phyloP scores from a whole-genome alignment of 2,797 vertebrate genomes.

The Malurus leucopterus region DNA sequence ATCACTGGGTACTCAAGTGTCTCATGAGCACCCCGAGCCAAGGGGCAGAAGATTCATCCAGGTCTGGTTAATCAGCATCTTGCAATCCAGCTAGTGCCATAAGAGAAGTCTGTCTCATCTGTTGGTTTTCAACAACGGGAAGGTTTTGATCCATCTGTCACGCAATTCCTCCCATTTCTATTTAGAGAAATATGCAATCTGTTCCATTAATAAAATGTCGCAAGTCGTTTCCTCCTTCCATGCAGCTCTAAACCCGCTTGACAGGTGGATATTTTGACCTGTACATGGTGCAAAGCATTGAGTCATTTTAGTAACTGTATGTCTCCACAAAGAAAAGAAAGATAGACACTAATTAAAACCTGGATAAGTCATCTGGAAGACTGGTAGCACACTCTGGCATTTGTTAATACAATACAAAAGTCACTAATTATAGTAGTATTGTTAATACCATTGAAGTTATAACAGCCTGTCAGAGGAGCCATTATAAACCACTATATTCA shows the following conservation, averaged over 20 bases:
- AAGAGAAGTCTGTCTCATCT: constrained; percentile 46
- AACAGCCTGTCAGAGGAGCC: constrained; percentile 50
- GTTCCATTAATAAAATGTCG: constrained; percentile 47
- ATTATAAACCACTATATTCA: constrained; percentile 53
- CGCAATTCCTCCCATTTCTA: constrained; percentile 48
- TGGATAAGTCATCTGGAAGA: constrained; percentile 63
- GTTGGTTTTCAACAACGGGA: constrained; percentile 31
- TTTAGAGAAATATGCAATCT: constrained; percentile 56
- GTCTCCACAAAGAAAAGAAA: constrained; percentile 64
- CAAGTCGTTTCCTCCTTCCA: constrained; percentile 29
- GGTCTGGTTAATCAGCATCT: constrained; percentile 30
- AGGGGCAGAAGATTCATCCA: background rate
- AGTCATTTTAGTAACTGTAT: constrained; percentile 56
- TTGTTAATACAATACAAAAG: constrained; percentile 71
- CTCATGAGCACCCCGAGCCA: accelerated
- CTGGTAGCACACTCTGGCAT: constrained; percentile 66
- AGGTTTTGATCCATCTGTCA: constrained; percentile 57
- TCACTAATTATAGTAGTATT: constrained; percentile 68
- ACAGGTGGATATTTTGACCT: constrained; percentile 73
- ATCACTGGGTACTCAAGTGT: background rate
- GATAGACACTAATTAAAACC: constrained; percentile 72
- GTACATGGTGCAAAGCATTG: constrained; percentile 57
- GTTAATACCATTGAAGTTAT: constrained; percentile 47
- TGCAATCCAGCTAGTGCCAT: background rate
- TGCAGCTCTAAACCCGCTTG: constrained; percentile 56